Evolutionary conservation across 1,140 invertebrate species (phyloP).

Genomic region (Drosophila hydei): DNA sequence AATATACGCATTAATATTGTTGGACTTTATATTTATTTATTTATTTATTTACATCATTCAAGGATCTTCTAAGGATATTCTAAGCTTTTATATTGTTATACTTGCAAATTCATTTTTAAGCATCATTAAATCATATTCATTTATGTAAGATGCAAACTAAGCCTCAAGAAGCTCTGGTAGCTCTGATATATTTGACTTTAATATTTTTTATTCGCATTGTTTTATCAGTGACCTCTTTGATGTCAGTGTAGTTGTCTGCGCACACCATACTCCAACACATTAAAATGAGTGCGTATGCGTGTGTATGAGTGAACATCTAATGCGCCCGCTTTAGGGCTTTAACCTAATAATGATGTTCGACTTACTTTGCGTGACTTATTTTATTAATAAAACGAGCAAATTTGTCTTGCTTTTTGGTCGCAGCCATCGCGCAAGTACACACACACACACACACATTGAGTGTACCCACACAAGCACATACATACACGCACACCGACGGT

Average conservation of each 20-base stretch:
- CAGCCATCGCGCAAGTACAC: constrained; percentile 28
- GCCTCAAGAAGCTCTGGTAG: too few relatives aligned
- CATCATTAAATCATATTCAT: too few relatives aligned
- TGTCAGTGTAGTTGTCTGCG: constrained; percentile 22
- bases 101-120: too few relatives aligned
- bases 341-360: constrained; percentile 83
- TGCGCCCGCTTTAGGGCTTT: constrained; percentile 79
- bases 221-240: neutral
- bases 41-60: too few relatives aligned
- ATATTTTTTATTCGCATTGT: too few relatives aligned
- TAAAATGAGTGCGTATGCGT: too few relatives aligned
- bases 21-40: too few relatives aligned
- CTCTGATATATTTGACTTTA: neutral
- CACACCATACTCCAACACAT: constrained; percentile 6
- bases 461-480: neutral
- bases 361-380: constrained; percentile 83
- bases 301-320: constrained; percentile 39
- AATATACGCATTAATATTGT: too few relatives aligned
- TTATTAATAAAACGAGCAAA: constrained; percentile 83
- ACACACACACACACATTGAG: neutral
- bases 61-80: too few relatives aligned
- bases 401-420: constrained; percentile 81
- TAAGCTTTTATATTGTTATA: too few relatives aligned
- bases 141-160: too few relatives aligned
- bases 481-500: neutral